Evolutionary conservation across 1,140 invertebrate genomes (phyloP).

Genomic region (Trissolcus basalis): DNA sequence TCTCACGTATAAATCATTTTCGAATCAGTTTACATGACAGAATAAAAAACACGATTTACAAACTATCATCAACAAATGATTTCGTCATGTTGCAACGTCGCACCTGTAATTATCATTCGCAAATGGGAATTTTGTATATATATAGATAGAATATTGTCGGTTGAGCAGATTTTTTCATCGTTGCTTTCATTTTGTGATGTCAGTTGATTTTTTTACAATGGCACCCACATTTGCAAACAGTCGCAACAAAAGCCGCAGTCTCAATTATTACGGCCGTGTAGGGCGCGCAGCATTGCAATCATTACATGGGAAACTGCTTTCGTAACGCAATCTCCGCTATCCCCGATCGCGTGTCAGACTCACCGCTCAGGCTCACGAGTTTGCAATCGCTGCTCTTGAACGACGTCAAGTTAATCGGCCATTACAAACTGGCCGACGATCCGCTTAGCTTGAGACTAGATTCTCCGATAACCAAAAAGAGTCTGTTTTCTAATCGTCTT

Average conservation of each 20-base stretch:
- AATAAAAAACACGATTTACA: no score
- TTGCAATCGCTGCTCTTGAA: slow-evolving; percentile 3
- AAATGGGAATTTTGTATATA: no score
- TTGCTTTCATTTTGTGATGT: no score
- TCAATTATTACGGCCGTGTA: slow-evolving; percentile 40
- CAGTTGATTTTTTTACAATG: no score
- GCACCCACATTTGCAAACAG: slow-evolving; percentile 37
- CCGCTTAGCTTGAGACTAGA: slow-evolving; percentile 1
- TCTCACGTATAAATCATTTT: no score
- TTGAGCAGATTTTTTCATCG: no score
- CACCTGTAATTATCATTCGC: no score
- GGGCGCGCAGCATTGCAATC: slow-evolving; percentile 31
- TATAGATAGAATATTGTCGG: no score
- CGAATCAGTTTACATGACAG: no score
- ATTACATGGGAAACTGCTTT: slow-evolving; percentile 40
- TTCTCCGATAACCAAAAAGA: slow-evolving; percentile 2
- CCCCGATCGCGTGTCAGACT: slow-evolving; percentile 14
- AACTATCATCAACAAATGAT: no score
- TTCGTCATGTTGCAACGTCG: no score
- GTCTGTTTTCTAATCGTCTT: not conserved
- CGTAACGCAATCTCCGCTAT: slow-evolving; percentile 23
- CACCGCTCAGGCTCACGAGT: not conserved
- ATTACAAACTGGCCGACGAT: not conserved
- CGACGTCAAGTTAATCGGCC: slow-evolving; percentile 1
- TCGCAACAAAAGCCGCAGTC: slow-evolving; percentile 39